Base-by-base conservation (phyloP, 2,113 vertebrate species). In the Tonatia bakeri region DNA sequence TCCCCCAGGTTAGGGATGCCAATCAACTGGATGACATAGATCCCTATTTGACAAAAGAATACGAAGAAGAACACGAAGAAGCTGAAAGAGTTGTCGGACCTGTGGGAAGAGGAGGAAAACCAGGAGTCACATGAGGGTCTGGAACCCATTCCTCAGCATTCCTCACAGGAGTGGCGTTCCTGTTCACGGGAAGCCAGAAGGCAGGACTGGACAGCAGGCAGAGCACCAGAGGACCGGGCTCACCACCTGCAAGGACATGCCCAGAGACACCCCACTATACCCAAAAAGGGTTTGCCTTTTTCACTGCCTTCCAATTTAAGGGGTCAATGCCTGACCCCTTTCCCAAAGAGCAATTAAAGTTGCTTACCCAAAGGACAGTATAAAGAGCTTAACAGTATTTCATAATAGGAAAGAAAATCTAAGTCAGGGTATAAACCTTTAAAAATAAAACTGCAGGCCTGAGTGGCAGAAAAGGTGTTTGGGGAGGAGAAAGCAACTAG, bases 71-170 rank as follows among this genome's bases (percentile, higher is more conserved):
- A 99, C 97, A 99, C 99, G 93, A 99, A 99, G 99, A 99, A 99
- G 98, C 98, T 99, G 99, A 99, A 99, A 98, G 99, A 99, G 97
- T 99, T 99, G 99, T 99, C 99, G 0, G 99, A 99, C 99, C 99
- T 99, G 96, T 82, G 6, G 81, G 93, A 96, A 97, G 96, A 95
- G 92, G 1, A 19, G 65, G 22, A 94, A 84, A 84, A 79, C 50
- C 43, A 47, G 24, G 54, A 67, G 45, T 97, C 84, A 97, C 0
- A 3, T 17, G 28, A 61, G 75, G 75, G 31, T 75, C n/a, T 24
- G 5, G 59, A 80, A 4, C 38, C 31, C 2, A 7, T 1, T 28
- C 40, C 61, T 75, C 31, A 36, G 69, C 19, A 10, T 36, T 92
- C 76, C 45, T 47, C 47, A 19, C 59, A 16, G 45, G 31, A 12